Evolutionary conservation across 2,888 invertebrate genomes (phyloP).

Genomic region (Agrenia bidenticulata): DNA sequence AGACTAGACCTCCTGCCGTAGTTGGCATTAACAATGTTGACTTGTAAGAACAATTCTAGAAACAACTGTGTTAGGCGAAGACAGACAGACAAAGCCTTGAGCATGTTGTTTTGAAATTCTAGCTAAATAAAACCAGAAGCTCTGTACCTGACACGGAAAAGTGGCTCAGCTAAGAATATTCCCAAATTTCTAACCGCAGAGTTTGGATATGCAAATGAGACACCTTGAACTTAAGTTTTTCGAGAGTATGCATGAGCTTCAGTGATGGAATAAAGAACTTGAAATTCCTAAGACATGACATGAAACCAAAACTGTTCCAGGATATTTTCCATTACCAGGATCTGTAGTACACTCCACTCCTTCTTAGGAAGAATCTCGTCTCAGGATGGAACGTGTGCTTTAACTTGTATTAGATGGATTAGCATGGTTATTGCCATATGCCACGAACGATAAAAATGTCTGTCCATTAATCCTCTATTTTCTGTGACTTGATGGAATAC

Average conservation of each 20-base stretch:
- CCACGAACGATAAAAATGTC: slow-evolving; percentile 19
- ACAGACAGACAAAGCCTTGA: too few relatives aligned
- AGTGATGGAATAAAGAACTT: background rate
- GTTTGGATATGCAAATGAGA: slow-evolving; percentile 4
- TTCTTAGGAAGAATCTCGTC: background rate
- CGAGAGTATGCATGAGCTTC: background rate
- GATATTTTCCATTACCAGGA: background rate
- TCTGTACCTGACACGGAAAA: slow-evolving; percentile 1
- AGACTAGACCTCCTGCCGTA: too few relatives aligned
- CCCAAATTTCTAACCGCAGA: too few relatives aligned
- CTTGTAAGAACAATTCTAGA: too few relatives aligned
- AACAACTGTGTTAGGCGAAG: too few relatives aligned
- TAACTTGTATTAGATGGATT: slow-evolving; percentile 15
- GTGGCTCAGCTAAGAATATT: background rate
- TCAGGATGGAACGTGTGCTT: background rate
- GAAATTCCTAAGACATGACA: slow-evolving; percentile 15
- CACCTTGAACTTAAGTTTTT: background rate
- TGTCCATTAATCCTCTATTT: slow-evolving; percentile 18
- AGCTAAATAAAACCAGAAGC: background rate
- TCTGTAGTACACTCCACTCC: background rate
- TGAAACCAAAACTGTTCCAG: slow-evolving; percentile 8
- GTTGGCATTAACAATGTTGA: too few relatives aligned
- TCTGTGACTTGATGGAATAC: slow-evolving; percentile 17
- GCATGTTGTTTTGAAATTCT: too few relatives aligned
- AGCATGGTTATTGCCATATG: slow-evolving; percentile 25